Evolutionary conservation across 2,113 vertebrate genomes (phyloP), one percentile per base, ranked within the genome.

Genomic region (Myotis brandtii): DNA sequence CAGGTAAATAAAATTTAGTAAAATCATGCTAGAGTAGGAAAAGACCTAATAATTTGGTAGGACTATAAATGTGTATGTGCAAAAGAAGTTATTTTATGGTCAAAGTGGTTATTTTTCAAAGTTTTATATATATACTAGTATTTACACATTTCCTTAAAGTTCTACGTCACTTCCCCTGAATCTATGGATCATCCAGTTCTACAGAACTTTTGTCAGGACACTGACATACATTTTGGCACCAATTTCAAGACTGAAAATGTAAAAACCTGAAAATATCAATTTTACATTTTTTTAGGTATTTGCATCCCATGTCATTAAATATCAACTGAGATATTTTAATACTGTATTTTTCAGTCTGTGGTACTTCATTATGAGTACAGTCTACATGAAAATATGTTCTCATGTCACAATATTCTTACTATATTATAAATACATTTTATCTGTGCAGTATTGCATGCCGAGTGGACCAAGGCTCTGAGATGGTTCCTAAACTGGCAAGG

Each of bases 221-320:
- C 21, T 16, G 3, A 3, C 27, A 64, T 17, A 73, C 4, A n/a
- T 92, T 95, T 97, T 27, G 0, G 4, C 77, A 54, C n/a, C 32
- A 79, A 88, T 70, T 85, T 93, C 30, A 96, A 95, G 70, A 3
- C 12, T 30, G 12, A 66, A 95, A 93, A 82, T 16, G 30, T 50
- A 59, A 6, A 92, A 94, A 91, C 37, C 90, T 96, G 14, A 89
- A 97, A 85, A 95, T 25, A 48, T 4, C 20, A 46, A 86, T 67
- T 13, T 25, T 79, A 52, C 69, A 91, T 95, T 96, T 88, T 81
- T 97, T 80, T 48, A 94, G 67, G 86, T 77, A 96, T 91, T 86
- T 95, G 23, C 25, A 90, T 83, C 79, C 82, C 30, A 64, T 86
- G 92, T 43, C 94, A 95, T 62, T 89, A 87, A 62, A 27, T 62